phyloP scores from a whole-genome alignment of 2,113 vertebrate species.

The Microtus richardsoni region DNA sequence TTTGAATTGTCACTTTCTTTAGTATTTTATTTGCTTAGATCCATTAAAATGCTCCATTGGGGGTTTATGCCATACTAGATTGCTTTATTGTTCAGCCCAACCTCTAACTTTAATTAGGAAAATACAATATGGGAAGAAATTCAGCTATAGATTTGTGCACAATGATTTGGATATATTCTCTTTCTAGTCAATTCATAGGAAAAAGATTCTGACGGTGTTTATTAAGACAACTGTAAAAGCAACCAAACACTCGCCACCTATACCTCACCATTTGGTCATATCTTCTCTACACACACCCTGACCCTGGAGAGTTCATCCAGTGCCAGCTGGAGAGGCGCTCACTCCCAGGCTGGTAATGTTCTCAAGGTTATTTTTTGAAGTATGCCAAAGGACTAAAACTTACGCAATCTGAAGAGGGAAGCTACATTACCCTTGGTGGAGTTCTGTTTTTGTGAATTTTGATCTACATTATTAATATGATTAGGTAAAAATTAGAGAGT shows the following conservation, averaged over 20 bases:
- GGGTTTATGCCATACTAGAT: not conserved
- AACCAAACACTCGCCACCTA: not conserved
- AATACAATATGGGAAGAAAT: slow-evolving; percentile 1
- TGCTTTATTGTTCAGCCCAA: not conserved
- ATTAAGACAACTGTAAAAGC: not conserved
- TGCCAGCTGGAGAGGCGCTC: not conserved
- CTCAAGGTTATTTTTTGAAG: not conserved
- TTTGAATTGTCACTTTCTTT: not conserved
- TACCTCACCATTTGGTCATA: not conserved
- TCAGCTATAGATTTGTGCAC: not conserved
- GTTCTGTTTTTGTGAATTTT: not conserved
- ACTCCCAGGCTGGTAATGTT: not conserved
- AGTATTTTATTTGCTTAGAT: slow-evolving; percentile 1
- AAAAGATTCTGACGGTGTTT: not conserved
- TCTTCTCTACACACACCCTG: not conserved
- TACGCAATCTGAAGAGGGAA: not conserved
- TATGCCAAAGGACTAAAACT: not conserved
- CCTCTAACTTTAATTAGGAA: not conserved
- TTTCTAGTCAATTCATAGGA: not conserved
- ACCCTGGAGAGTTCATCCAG: not conserved
- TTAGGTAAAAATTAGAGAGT: not conserved
- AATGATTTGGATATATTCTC: not conserved
- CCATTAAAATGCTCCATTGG: slow-evolving; percentile 25
- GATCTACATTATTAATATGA: not conserved
- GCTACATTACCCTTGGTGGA: not conserved